phyloP scores from a whole-genome alignment of 2,113 vertebrate genomes.

The Panurus biarmicus region DNA sequence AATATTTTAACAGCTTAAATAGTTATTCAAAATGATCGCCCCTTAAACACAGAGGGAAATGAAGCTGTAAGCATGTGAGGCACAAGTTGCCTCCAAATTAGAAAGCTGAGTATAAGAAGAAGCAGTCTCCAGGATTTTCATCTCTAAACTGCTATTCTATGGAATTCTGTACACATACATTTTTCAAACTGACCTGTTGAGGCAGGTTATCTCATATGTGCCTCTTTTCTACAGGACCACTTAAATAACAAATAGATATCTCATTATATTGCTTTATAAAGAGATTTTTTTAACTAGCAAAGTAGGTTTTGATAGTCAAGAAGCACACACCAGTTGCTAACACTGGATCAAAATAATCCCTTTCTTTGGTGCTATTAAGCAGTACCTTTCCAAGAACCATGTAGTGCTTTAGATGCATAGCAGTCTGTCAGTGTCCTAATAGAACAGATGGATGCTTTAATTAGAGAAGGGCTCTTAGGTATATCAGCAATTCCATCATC shows the following conservation, averaged over 20 bases:
- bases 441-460: slow-evolving; percentile 37
- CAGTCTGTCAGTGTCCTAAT: background rate
- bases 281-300: background rate
- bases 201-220: background rate
- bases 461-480: slow-evolving; percentile 10
- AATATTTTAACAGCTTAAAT: background rate
- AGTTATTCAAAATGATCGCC: background rate
- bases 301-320: background rate
- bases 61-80: background rate
- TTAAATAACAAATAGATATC: background rate
- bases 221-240: background rate
- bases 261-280: background rate
- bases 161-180: background rate
- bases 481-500: background rate
- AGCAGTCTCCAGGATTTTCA: background rate
- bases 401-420: background rate
- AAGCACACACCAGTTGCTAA: background rate
- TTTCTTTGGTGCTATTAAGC: background rate
- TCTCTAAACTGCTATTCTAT: background rate
- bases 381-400: background rate
- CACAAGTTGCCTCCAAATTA: background rate
- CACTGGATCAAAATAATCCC: background rate
- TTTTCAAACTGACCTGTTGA: background rate
- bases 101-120: background rate
- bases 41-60: background rate